Conservation (phyloP, 37 sponge, comb jelly and placozoan species). For the Axinella damicornis region DNA sequence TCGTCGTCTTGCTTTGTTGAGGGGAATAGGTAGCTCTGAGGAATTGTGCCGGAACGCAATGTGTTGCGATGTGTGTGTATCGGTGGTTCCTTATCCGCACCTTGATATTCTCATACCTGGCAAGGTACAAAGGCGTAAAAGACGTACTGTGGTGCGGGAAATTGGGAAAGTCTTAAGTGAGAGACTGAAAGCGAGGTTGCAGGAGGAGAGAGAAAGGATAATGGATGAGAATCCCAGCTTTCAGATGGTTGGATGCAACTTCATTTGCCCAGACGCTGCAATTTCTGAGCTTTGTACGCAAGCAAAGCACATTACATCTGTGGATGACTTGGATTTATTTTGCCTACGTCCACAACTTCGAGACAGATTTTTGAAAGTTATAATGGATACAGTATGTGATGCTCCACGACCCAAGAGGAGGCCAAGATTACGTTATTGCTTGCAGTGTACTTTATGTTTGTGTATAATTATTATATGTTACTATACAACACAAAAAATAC, state of each 20-base stretch:
- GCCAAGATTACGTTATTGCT: too few species aligned
- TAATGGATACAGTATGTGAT: neutral
- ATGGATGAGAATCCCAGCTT: neutral
- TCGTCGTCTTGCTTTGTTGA: too few species aligned
- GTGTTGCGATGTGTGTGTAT: too few species aligned
- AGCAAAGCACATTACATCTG: neutral
- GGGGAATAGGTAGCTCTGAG: too few species aligned
- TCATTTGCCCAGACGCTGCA: slow-evolving; percentile 2
- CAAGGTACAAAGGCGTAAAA: neutral
- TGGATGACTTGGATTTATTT: neutral
- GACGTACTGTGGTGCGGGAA: too few species aligned
- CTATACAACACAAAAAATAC: too few species aligned
- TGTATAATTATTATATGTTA: too few species aligned
- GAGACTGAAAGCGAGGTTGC: neutral
- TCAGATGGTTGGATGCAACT: slow-evolving; percentile 3
- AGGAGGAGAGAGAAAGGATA: neutral
- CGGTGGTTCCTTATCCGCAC: neutral
- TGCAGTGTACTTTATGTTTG: too few species aligned
- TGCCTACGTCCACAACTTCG: neutral
- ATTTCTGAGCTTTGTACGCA: slow-evolving; percentile 21
- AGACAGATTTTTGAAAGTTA: neutral
- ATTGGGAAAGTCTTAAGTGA: too few species aligned
- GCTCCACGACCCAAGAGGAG: too few species aligned
- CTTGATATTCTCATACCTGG: neutral
- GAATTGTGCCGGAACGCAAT: too few species aligned